These are phyloP conservation scores for Amphiduros pacificus DNA, from an alignment of 2,888 invertebrate species.

Conservation along the genomic window DNA sequence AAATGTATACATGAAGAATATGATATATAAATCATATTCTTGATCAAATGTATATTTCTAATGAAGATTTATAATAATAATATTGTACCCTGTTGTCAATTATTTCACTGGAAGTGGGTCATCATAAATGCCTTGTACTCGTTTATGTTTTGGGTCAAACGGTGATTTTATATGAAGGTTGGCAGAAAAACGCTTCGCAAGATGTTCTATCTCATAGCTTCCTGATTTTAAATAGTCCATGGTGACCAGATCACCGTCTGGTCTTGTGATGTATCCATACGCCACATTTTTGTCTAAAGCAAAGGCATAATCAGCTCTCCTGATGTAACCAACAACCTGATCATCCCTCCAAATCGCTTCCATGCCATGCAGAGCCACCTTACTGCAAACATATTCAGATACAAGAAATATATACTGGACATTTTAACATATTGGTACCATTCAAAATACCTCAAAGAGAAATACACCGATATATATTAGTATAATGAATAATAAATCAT, in stretches of 20 bases:
- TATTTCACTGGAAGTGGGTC: slow-evolving; percentile 10
- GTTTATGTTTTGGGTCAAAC: slow-evolving; percentile 78
- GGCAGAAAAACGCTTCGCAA: slow-evolving; percentile 69
- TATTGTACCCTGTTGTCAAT: too few relatives aligned
- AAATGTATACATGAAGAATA: too few relatives aligned
- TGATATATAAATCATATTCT: too few relatives aligned
- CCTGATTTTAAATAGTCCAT: slow-evolving; percentile 64
- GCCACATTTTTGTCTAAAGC: slow-evolving; percentile 67
- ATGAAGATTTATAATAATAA: too few relatives aligned
- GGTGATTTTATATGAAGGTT: slow-evolving; percentile 73
- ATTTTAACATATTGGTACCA: background rate
- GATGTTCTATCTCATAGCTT: slow-evolving; percentile 77
- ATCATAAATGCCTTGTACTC: slow-evolving; percentile 69
- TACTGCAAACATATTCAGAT: slow-evolving; percentile 40
- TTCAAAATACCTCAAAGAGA: too few relatives aligned
- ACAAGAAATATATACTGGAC: background rate
- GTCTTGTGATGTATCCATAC: slow-evolving; percentile 65
- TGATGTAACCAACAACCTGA: slow-evolving; percentile 75
- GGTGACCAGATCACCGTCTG: slow-evolving; percentile 64
- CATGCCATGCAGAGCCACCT: slow-evolving; percentile 78
- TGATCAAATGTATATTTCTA: too few relatives aligned
- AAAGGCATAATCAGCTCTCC: slow-evolving; percentile 80
- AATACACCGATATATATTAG: too few relatives aligned
- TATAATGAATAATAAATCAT: too few relatives aligned
- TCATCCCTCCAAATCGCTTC: slow-evolving; percentile 77